Evolutionary conservation across 2,888 invertebrate species (phyloP), one percentile per base, ranked within the genome.

Genomic region (Sinodicranocentrus sp.): DNA sequence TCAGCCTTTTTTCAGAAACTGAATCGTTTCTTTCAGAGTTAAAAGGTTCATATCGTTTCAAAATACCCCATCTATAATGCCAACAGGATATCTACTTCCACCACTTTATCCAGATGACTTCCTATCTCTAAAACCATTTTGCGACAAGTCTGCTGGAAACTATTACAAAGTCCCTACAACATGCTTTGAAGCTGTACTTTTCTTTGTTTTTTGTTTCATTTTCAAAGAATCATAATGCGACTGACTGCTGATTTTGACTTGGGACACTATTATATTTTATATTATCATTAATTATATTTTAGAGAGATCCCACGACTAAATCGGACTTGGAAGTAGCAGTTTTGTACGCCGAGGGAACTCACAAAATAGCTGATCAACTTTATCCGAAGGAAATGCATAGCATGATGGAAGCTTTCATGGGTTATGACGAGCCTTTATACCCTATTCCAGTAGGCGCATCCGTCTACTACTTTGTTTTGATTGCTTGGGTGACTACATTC

Each of bases 361-460:
- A 13, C 10, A 75, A 75, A 48, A 52, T 75, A 10, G 10, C 6
- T 0, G 15, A 63, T 28, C 2, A 2, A 44, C 15, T 48, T 1
- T 65, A 75, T 33, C 75, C 75, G 10, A 19, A 33, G 3, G 75
- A 63, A 48, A 28, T 52, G 17, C 26, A 65, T 13, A n/a, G 19
- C 19, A 2, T 52, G 17, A 15, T 6, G 1, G 5, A 39, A 10
- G 75, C 75, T 5, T 54, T 75, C n/a, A 26, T 63, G 21, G 17
- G 44, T 15, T 75, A 48, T 21, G 75, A 75, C 26, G 75, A 75
- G 17, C 75, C 75, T 5, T 8, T 75, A n/a, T 63, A 52, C 28
- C 75, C 65, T 1, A 75, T 75, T 26, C 75, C 75, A 21, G 63
- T 75, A 2, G 75, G 75, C 13, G 63, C 75, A 1, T 75, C 75